Conservation (phyloP, 2,113 vertebrate species). For the Tachycineta bicolor region DNA sequence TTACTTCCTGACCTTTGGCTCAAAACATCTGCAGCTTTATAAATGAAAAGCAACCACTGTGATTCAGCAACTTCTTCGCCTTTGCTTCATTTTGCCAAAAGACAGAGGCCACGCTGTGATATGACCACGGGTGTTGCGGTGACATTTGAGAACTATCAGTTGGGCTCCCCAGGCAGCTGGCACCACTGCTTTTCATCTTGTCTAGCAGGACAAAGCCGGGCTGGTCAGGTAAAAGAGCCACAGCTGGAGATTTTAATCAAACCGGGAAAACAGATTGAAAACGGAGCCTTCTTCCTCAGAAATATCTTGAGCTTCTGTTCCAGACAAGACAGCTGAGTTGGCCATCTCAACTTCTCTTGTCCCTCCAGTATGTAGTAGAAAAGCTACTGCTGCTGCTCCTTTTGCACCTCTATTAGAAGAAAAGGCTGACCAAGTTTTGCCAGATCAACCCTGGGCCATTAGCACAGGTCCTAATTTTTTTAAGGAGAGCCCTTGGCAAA, state of each 20-base stretch:
- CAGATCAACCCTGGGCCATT: neutral
- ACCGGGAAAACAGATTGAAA: neutral
- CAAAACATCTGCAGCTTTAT: neutral
- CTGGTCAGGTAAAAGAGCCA: neutral
- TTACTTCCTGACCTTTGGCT: neutral
- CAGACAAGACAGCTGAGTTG: neutral
- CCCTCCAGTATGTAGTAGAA: neutral
- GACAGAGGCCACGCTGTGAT: neutral
- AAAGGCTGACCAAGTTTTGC: neutral
- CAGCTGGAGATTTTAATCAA: neutral
- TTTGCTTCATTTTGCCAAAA: neutral
- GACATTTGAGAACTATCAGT: neutral
- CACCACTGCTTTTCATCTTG: neutral
- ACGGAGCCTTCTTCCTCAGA: neutral
- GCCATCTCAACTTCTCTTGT: neutral
- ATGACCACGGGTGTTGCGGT: neutral
- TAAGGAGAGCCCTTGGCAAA: neutral
- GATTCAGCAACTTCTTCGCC: neutral
- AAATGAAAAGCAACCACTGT: neutral
- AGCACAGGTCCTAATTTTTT: neutral
- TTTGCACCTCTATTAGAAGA: neutral
- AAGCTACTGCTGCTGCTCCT: neutral
- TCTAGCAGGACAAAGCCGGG: neutral
- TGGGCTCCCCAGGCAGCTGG: neutral
- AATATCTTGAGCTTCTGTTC: neutral